phyloP scores from a whole-genome alignment of 2,113 vertebrate species.

The Elephantulus edwardii region DNA sequence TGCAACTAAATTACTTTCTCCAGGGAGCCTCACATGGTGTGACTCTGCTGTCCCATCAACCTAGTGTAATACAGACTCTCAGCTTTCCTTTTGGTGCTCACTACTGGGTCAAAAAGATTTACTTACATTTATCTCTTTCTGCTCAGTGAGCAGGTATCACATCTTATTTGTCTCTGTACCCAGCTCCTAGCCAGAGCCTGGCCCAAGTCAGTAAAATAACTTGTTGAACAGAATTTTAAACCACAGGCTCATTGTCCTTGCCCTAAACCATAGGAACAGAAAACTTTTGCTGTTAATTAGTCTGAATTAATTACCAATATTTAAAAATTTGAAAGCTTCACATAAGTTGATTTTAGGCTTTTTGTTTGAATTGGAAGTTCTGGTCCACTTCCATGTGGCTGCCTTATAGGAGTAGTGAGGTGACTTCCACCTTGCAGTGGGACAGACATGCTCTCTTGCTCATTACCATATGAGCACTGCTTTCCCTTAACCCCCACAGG shows the following conservation, averaged over 20 bases:
- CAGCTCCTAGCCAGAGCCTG: background rate
- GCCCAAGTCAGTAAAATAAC: background rate
- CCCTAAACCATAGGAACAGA: background rate
- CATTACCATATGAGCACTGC: background rate
- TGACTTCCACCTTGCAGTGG: background rate
- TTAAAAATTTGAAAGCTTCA: constrained; percentile 43
- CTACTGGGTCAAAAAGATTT: background rate
- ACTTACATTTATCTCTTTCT: background rate
- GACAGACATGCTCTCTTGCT: background rate
- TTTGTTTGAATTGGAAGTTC: background rate
- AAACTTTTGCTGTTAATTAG: constrained; percentile 34
- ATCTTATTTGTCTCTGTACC: background rate
- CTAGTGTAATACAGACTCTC: background rate
- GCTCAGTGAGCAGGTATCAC: background rate
- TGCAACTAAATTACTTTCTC: background rate
- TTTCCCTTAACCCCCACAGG: background rate
- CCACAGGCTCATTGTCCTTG: background rate
- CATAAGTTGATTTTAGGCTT: constrained; percentile 35
- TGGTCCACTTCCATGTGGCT: background rate
- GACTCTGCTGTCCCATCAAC: background rate
- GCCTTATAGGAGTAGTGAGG: background rate
- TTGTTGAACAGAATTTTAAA: background rate
- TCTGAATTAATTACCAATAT: constrained; percentile 53
- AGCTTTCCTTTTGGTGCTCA: background rate
- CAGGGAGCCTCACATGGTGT: background rate